These are phyloP conservation scores for Cavia porcellus DNA, from an alignment of 2,113 vertebrate species.

Conservation along the genomic window DNA sequence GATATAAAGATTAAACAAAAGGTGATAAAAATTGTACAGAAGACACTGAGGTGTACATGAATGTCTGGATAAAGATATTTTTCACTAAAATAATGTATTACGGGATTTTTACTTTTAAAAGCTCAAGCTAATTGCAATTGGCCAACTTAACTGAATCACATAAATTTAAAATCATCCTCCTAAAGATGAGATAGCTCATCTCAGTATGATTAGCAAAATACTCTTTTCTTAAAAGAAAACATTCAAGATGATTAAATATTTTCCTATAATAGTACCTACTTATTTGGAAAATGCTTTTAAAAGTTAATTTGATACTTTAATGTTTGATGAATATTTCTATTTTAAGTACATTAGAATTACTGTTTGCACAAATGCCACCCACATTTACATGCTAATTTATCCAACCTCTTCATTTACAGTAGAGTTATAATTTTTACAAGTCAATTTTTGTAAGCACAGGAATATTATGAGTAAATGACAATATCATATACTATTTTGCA, in stretches of 20 bases:
- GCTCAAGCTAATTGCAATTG: constrained; percentile 38
- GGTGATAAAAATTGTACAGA: not conserved
- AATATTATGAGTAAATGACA: not conserved
- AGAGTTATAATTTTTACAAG: not conserved
- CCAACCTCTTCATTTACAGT: constrained; percentile 16
- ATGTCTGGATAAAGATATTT: constrained; percentile 32
- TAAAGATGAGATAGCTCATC: not conserved
- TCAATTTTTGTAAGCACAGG: not conserved
- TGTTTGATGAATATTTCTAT: constrained; percentile 52
- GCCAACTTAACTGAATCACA: not conserved
- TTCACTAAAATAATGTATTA: constrained; percentile 64
- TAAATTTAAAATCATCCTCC: not conserved
- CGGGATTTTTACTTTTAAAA: constrained; percentile 51
- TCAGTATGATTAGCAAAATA: constrained; percentile 48
- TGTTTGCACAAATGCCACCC: not conserved
- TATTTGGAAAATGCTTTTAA: constrained; percentile 41
- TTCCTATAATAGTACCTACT: not conserved
- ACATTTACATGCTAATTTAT: constrained; percentile 29
- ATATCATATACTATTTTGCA: constrained; percentile 15
- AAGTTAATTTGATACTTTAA: constrained; percentile 58
- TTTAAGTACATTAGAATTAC: constrained; percentile 50
- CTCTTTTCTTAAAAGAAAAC: constrained; percentile 14
- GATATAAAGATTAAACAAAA: not conserved
- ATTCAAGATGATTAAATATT: constrained; percentile 40
- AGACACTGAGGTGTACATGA: not conserved